A percentile compares a stretch with the other conserved stretches of the same genome.
Conservation (phyloP, 2,113 vertebrate genomes). For the Sylvilagus bachmani region DNA sequence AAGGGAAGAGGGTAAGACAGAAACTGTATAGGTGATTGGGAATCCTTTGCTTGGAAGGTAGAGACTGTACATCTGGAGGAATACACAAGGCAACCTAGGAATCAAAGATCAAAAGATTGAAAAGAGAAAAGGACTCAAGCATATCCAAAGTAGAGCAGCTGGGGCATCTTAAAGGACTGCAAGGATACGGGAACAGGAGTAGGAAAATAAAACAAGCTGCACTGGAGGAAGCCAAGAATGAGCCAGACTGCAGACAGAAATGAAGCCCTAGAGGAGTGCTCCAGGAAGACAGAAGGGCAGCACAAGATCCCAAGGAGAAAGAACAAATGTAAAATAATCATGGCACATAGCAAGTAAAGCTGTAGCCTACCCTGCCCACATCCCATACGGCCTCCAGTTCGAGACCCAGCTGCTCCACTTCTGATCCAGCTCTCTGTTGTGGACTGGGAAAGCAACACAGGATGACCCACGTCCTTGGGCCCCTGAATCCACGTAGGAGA, state of each 20-base stretch:
- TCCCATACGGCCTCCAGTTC: too few species aligned
- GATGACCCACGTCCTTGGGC: too few species aligned
- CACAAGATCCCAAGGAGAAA: background rate
- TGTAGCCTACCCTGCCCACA: too few species aligned
- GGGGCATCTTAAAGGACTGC: background rate
- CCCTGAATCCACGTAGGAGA: too few species aligned
- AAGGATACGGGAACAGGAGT: background rate
- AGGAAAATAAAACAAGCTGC: background rate
- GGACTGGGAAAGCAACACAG: too few species aligned
- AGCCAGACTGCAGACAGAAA: background rate
- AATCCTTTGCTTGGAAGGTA: background rate
- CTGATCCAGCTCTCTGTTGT: too few species aligned
- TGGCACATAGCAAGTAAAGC: too few species aligned
- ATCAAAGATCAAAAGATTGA: background rate
- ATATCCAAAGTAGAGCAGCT: background rate
- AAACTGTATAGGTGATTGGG: background rate
- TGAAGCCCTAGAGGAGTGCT: background rate
- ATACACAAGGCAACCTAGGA: background rate
- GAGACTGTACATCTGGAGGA: background rate
- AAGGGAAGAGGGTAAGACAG: background rate
- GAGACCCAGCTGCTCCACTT: too few species aligned
- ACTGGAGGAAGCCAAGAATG: background rate
- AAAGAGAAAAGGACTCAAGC: background rate
- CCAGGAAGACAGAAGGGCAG: background rate
- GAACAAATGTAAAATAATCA: background rate